Evolutionary conservation across 2,888 invertebrate genomes (phyloP).

Genomic region (Chironomus riparius): DNA sequence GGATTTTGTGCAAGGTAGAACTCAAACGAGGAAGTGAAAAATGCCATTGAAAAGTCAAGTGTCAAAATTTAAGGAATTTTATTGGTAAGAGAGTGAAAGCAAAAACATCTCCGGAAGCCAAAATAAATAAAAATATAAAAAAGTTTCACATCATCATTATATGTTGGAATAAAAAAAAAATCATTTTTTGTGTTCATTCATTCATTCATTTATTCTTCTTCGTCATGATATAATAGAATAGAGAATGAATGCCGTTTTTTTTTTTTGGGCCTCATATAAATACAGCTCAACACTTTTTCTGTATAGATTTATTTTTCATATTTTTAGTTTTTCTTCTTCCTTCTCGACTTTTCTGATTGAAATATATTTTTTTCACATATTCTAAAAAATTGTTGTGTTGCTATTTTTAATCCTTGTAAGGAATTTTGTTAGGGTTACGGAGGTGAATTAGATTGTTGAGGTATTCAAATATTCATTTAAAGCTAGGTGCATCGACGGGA

Average conservation of each 20-base stretch:
- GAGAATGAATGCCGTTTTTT: not conserved
- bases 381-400: too few relatives aligned
- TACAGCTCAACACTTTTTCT: too few relatives aligned
- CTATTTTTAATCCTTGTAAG: too few relatives aligned
- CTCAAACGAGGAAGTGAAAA: not conserved
- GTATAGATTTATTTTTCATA: not conserved
- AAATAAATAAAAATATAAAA: too few relatives aligned
- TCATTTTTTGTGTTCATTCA: not conserved
- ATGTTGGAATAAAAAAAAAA: not conserved
- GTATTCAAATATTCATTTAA: too few relatives aligned
- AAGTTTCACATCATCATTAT: too few relatives aligned
- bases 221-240: not conserved
- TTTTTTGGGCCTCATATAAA: not conserved
- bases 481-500: too few relatives aligned
- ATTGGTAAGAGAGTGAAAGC: constrained; percentile 18
- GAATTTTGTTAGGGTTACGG: too few relatives aligned
- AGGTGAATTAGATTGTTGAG: too few relatives aligned
- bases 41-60: constrained; percentile 24
- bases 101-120: too few relatives aligned
- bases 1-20: not conserved
- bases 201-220: not conserved
- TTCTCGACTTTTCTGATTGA: not conserved
- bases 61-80: constrained; percentile 22
- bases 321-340: not conserved
- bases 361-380: not conserved